Evolutionary conservation across 2,888 invertebrate species (phyloP).

Genomic region (Coremacera marginata): DNA sequence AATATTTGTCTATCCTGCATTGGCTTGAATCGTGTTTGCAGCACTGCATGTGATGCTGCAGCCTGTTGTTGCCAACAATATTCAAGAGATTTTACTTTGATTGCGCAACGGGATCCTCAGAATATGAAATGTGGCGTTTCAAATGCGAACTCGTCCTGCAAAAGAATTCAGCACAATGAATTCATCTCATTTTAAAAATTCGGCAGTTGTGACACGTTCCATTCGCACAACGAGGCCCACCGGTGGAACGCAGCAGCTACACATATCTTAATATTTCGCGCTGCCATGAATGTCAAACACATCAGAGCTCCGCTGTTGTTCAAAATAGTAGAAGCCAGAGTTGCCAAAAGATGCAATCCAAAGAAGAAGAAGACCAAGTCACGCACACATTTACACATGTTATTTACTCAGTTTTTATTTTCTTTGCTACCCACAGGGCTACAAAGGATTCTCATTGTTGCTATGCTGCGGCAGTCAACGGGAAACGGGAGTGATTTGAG

Average conservation of each 20-base stretch:
- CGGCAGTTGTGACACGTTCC: constrained; percentile 37
- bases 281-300: constrained; percentile 35
- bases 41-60: not conserved
- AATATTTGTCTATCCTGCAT: constrained; percentile 18
- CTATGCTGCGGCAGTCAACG: not conserved
- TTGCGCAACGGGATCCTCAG: not conserved
- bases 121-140: not conserved
- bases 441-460: constrained; percentile 52
- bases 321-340: not conserved
- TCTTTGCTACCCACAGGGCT: constrained; percentile 42
- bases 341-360: not conserved
- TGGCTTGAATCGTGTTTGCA: constrained; percentile 6
- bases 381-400: not conserved
- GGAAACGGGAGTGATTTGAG: not conserved
- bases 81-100: not conserved
- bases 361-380: not conserved
- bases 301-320: not conserved
- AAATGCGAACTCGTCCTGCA: constrained; percentile 10
- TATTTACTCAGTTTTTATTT: constrained; percentile 19
- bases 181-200: constrained; percentile 13
- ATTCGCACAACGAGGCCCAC: constrained; percentile 22
- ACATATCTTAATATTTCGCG: constrained; percentile 24
- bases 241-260: constrained; percentile 18
- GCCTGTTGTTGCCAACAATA: not conserved
- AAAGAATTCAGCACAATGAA: not conserved